phyloP scores from a whole-genome alignment of 2,113 vertebrate genomes.

The Lasiurus borealis region DNA sequence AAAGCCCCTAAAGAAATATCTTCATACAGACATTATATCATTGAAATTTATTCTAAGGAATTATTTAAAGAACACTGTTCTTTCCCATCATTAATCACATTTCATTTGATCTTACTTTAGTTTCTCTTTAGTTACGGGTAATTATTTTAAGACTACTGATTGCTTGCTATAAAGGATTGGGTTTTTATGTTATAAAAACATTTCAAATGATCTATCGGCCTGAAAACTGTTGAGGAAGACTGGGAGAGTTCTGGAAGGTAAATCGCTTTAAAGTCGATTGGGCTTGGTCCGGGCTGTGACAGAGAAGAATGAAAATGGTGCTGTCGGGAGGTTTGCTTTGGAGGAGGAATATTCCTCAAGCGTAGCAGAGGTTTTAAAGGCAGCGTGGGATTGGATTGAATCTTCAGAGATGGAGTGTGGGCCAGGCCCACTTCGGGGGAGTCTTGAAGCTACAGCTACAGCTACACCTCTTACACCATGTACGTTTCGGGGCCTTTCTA shows the following conservation, averaged over 20 bases:
- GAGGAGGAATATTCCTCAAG: background rate
- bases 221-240: constrained; percentile 18
- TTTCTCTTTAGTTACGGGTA: constrained; percentile 77
- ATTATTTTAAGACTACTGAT: constrained; percentile 79
- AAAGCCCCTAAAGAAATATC: constrained; percentile 71
- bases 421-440: background rate
- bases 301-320: constrained; percentile 39
- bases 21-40: constrained; percentile 70
- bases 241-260: constrained; percentile 42
- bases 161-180: constrained; percentile 51
- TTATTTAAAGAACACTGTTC: constrained; percentile 74
- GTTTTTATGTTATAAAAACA: constrained; percentile 72
- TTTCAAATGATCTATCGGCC: constrained; percentile 64
- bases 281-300: constrained; percentile 20
- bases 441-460: background rate
- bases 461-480: background rate
- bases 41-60: constrained; percentile 74
- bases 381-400: background rate
- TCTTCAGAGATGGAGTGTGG: background rate
- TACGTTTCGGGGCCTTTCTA: background rate
- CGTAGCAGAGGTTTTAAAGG: background rate
- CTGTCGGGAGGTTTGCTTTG: background rate
- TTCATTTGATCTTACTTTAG: constrained; percentile 70
- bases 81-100: constrained; percentile 77
- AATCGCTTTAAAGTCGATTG: constrained; percentile 58